These are phyloP conservation scores for Xenentodon cancila DNA, from an alignment of 2,797 vertebrate species.

Conservation along the genomic window DNA sequence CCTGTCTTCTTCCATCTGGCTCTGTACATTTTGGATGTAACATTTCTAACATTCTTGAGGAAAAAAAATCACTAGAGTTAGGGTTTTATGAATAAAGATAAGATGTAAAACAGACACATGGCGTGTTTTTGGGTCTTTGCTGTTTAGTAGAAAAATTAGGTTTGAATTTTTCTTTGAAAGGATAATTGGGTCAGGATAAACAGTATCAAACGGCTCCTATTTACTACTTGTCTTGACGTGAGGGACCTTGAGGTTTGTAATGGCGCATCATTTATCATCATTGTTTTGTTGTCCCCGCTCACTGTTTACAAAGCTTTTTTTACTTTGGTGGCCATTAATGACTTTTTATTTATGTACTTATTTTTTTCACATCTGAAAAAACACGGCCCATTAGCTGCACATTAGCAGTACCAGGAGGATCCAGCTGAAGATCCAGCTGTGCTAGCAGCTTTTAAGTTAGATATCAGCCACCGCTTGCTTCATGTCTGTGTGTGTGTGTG, in stretches of 20 bases:
- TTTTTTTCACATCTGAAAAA: constrained; percentile 51
- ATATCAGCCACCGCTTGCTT: constrained; percentile 22
- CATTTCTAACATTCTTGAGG: not conserved
- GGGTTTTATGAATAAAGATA: constrained; percentile 15
- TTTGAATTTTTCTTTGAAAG: constrained; percentile 18
- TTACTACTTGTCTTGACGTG: constrained; percentile 22
- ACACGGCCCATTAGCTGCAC: constrained; percentile 41
- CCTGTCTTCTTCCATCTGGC: constrained; percentile 6
- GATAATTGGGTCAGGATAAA: not conserved
- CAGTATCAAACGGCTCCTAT: not conserved
- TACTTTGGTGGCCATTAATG: constrained; percentile 53
- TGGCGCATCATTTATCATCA: constrained; percentile 41
- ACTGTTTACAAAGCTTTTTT: constrained; percentile 29
- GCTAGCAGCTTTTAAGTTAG: constrained; percentile 20
- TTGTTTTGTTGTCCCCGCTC: constrained; percentile 13
- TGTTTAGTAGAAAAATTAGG: not conserved
- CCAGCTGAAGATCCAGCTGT: constrained; percentile 47
- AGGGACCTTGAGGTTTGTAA: constrained; percentile 25
- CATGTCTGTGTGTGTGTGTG: no score
- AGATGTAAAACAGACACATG: not conserved
- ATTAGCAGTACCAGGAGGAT: constrained; percentile 26
- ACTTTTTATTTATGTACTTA: constrained; percentile 32
- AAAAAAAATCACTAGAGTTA: not conserved
- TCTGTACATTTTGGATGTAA: not conserved
- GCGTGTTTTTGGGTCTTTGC: not conserved